These are phyloP conservation scores for Epistrophe grossulariae DNA, from an alignment of 2,888 invertebrate genomes.

Conservation along the genomic window DNA sequence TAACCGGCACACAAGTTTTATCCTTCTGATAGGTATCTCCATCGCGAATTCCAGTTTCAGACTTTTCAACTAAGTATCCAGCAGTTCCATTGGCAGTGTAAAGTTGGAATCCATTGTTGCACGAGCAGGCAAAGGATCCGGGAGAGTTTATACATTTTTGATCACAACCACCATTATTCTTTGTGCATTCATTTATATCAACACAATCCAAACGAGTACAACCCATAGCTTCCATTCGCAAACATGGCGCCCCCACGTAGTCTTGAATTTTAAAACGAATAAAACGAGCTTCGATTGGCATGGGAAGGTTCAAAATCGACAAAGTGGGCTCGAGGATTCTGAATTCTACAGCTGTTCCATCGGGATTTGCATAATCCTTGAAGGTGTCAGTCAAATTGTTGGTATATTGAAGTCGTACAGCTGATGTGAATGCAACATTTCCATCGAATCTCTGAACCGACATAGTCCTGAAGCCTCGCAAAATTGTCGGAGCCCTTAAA, in stretches of 20 bases:
- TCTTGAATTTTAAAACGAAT: slow-evolving; percentile 94
- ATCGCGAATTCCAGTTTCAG: slow-evolving; percentile 94
- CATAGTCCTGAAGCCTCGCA: slow-evolving; percentile 95
- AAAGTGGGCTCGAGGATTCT: slow-evolving; percentile 94
- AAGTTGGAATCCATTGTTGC: slow-evolving; percentile 95
- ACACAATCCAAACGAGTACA: slow-evolving; percentile 95
- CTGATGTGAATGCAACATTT: slow-evolving; percentile 94
- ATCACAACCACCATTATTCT: slow-evolving; percentile 95
- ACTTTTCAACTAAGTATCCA: slow-evolving; percentile 91
- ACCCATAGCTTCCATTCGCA: slow-evolving; percentile 96
- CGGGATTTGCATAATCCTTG: slow-evolving; percentile 95
- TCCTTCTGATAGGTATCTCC: slow-evolving; percentile 95
- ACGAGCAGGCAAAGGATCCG: slow-evolving; percentile 94
- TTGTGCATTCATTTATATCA: slow-evolving; percentile 94
- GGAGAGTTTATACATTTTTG: slow-evolving; percentile 96
- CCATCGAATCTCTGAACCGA: slow-evolving; percentile 93
- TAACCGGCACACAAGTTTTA: slow-evolving; percentile 97
- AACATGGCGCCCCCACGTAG: slow-evolving; percentile 94
- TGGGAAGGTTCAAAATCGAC: slow-evolving; percentile 95
- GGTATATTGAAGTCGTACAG: slow-evolving; percentile 93
- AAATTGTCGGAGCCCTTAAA: slow-evolving; percentile 93
- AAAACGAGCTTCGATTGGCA: slow-evolving; percentile 95
- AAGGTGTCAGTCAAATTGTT: slow-evolving; percentile 95
- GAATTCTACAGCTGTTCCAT: slow-evolving; percentile 96
- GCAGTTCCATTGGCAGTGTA: slow-evolving; percentile 95